Evolutionary conservation across 1,140 invertebrate species (phyloP).

Genomic region (Micrasema longulum): DNA sequence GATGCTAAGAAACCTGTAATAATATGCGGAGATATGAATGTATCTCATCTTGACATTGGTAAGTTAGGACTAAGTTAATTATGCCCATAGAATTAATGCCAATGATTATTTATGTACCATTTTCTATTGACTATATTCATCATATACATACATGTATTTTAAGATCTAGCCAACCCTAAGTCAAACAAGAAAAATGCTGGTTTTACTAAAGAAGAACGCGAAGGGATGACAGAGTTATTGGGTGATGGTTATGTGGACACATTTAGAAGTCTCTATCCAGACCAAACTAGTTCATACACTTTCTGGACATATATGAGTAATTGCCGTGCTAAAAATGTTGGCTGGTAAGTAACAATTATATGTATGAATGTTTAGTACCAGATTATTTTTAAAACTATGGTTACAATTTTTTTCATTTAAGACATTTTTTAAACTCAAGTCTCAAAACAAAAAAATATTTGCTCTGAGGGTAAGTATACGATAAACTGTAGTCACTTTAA

Average conservation of each 20-base stretch:
- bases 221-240: constrained; percentile 89
- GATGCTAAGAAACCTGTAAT: constrained; percentile 95
- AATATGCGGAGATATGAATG: constrained; percentile 97
- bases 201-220: constrained; percentile 94
- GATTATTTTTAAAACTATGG: too few species aligned
- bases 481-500: too few species aligned
- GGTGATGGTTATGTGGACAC: constrained; percentile 87
- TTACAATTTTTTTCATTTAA: too few species aligned
- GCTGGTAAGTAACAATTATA: constrained; percentile 78
- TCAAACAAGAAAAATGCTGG: constrained; percentile 93
- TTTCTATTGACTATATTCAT: too few species aligned
- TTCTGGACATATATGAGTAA: constrained; percentile 95
- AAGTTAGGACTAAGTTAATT: constrained; percentile 51
- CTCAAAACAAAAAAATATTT: too few species aligned
- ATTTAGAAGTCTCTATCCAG: constrained; percentile 90
- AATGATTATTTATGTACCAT: too few species aligned
- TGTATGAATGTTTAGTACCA: too few species aligned
- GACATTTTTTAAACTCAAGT: too few species aligned
- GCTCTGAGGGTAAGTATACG: too few species aligned
- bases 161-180: constrained; percentile 95
- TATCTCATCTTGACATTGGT: constrained; percentile 95
- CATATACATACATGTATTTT: constrained; percentile 50
- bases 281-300: constrained; percentile 86
- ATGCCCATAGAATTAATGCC: too few species aligned
- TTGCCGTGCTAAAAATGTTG: constrained; percentile 89